These are phyloP conservation scores for Microctonus hyperodae DNA, from an alignment of 2,888 invertebrate species.

Conservation along the genomic window DNA sequence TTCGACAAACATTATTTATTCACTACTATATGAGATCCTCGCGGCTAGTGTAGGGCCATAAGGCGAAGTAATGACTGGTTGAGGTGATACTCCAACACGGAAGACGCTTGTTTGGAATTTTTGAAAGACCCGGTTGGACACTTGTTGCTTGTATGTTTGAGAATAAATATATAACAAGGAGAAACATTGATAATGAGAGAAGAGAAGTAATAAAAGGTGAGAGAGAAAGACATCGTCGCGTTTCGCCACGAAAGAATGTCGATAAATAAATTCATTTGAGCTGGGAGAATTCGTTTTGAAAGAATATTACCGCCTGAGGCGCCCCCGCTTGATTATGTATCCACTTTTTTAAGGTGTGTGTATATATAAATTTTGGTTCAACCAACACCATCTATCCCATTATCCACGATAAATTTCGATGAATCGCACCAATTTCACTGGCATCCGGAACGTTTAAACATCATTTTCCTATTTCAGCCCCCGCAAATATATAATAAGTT, in stretches of 20 bases:
- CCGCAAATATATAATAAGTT: slow-evolving; percentile 34
- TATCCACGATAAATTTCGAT: slow-evolving; percentile 42
- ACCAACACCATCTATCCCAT: not conserved
- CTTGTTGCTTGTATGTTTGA: not conserved
- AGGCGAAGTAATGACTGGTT: slow-evolving; percentile 23
- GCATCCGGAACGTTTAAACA: slow-evolving; percentile 41
- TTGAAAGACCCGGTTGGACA: slow-evolving; percentile 1
- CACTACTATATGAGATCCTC: not conserved
- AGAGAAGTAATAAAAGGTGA: slow-evolving; percentile 21
- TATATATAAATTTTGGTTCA: not conserved
- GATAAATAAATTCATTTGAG: slow-evolving; percentile 39
- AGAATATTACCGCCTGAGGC: slow-evolving; percentile 35
- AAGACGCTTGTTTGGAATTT: slow-evolving; percentile 21
- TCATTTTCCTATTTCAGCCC: slow-evolving; percentile 37
- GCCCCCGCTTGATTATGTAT: slow-evolving; percentile 39
- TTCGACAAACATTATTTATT: slow-evolving; percentile 14
- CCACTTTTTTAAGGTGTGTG: slow-evolving; percentile 3
- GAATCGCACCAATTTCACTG: slow-evolving; percentile 45
- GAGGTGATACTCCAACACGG: slow-evolving; percentile 17
- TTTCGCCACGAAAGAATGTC: slow-evolving; percentile 39
- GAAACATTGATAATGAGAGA: slow-evolving; percentile 10
- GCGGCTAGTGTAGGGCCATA: slow-evolving; percentile 8
- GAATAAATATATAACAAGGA: not conserved
- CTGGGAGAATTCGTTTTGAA: slow-evolving; percentile 25
- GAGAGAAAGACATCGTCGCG: not conserved